Evolutionary conservation across 2,888 invertebrate species (phyloP).

Genomic region (Tineola bisselliella): DNA sequence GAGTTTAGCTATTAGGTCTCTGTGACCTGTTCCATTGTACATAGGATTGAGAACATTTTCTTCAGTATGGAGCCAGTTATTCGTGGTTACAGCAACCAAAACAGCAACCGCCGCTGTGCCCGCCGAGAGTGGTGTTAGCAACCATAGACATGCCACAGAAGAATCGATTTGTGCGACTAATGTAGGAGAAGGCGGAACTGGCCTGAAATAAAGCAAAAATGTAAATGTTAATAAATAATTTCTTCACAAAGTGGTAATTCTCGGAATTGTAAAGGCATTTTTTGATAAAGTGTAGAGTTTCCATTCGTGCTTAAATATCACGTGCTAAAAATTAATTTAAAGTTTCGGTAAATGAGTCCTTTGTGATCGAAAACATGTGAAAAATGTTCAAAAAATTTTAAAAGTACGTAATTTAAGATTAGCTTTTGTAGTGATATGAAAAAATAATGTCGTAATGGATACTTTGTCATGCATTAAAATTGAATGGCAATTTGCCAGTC

Average conservation of each 20-base stretch:
- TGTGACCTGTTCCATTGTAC: conserved; percentile 80
- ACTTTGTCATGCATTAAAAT: conserved; percentile 8
- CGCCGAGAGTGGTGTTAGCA: conserved; percentile 72
- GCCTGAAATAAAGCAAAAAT: conserved; percentile 30
- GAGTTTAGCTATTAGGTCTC: conserved; percentile 75
- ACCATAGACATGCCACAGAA: conserved; percentile 71
- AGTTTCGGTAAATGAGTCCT: neutral
- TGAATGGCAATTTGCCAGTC: conserved; percentile 3
- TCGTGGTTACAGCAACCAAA: conserved; percentile 77
- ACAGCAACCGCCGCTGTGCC: conserved; percentile 77
- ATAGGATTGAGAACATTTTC: conserved; percentile 83
- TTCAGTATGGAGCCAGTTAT: conserved; percentile 88
- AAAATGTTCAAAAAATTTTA: too few species aligned
- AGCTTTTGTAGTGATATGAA: neutral
- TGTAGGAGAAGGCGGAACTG: conserved; percentile 55
- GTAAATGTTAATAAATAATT: neutral
- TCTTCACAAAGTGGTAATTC: too few species aligned
- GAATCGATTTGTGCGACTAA: conserved; percentile 65
- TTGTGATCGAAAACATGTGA: neutral
- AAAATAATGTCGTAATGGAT: neutral
- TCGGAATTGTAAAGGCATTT: too few species aligned
- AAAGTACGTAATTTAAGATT: neutral
- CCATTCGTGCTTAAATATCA: neutral
- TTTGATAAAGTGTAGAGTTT: too few species aligned
- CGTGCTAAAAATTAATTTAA: neutral